Base-by-base conservation (phyloP, 1,140 invertebrate genomes). In the Panagrolaimus sp. region DNA sequence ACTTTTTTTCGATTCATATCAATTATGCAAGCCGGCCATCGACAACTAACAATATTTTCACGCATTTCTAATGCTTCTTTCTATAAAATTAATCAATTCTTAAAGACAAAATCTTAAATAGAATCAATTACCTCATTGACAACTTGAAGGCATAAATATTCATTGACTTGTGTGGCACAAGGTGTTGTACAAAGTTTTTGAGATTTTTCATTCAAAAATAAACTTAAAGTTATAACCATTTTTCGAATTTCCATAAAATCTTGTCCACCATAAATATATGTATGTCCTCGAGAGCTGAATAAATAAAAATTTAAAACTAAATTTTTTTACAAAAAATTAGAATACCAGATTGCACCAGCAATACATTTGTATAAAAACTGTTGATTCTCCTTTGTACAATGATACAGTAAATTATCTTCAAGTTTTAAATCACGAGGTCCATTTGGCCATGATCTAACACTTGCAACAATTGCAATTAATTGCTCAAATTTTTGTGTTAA, bases 231-330 rank as follows among this genome's bases (percentile, higher is more conserved):
- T 1, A 28, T 28, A 21, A 58, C 28, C 52, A 58, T 8, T 21
- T 58, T 58, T 28, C 52, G 52, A 58, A 12, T 28, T 21, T 58
- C 21, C n/a, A 26, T 28, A 14, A 58, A 58, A 58, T 58, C 52
- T 21, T 58, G 21, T 1, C 21, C 52, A 12, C 52, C 52, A 26
- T 21, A 28, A 12, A 58, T 21, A 58, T 58, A 58, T 21, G 52
- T 58, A 24, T 58, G 52, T 14, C 52, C 52, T 58, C 17, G 0
- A 21, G 52, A 52, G n/a, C n/a, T n/a, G n/a, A n/a, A n/a, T n/a
- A n/a, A n/a, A n/a, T n/a, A n/a, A n/a, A n/a, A n/a, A n/a, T n/a
- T n/a, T n/a, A n/a, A n/a, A n/a, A n/a, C n/a, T n/a, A n/a, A n/a
- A n/a, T n/a, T n/a, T n/a, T n/a, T n/a, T n/a, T n/a, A n/a, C n/a